Percentiles rank a stretch among this genome's conserved stretches.
Evolutionary conservation across 2,888 invertebrate species (phyloP).

Genomic region (Slavum lentiscoides): DNA sequence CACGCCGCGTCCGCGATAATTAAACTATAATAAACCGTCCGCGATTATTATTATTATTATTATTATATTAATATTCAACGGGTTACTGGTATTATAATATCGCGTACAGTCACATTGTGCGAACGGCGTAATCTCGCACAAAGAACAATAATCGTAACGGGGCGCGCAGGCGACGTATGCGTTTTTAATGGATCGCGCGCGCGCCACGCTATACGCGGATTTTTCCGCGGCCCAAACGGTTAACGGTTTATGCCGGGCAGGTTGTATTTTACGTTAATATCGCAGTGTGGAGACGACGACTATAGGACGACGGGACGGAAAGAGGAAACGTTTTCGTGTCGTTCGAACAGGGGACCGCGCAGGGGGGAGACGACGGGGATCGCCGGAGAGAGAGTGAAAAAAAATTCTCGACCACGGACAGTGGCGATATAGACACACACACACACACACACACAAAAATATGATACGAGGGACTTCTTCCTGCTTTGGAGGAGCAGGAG

Average conservation of each 20-base stretch:
- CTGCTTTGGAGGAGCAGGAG: neutral
- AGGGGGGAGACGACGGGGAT: neutral
- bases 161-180: constrained; percentile 4
- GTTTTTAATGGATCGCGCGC: constrained; percentile 44
- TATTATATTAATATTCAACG: constrained; percentile 27
- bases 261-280: neutral
- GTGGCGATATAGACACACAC: neutral
- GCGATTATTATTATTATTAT: constrained; percentile 16
- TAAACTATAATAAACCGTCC: constrained; percentile 52
- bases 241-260: constrained; percentile 19
- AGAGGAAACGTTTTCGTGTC: neutral
- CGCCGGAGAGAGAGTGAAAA: too few species aligned
- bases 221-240: constrained; percentile 15
- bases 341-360: neutral
- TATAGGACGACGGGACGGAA: neutral
- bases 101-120: constrained; percentile 36
- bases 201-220: neutral
- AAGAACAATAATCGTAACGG: constrained; percentile 34
- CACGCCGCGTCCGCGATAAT: constrained; percentile 44
- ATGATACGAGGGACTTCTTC: too few species aligned
- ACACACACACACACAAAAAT: too few species aligned
- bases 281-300: too few species aligned
- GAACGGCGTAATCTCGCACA: constrained; percentile 28
- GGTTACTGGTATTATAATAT: constrained; percentile 11
- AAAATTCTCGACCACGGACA: neutral